Evolutionary conservation across 2,113 vertebrate species (phyloP).

Genomic region (Mesoclemmys tuberculata): DNA sequence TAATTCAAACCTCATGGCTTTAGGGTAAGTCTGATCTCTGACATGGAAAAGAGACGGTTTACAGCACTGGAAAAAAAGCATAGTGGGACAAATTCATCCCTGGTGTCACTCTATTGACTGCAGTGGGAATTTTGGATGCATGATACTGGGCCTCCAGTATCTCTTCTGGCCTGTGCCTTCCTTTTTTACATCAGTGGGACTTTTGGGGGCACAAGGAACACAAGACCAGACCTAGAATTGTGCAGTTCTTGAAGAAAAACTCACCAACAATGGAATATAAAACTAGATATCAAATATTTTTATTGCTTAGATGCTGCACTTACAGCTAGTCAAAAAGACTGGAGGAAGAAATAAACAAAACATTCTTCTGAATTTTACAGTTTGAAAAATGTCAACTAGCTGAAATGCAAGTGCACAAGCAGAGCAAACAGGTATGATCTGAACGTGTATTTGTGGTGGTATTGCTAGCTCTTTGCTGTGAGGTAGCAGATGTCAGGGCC

Average conservation of each 20-base stretch:
- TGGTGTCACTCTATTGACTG: not conserved
- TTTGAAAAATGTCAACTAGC: not conserved
- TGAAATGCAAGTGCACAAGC: not conserved
- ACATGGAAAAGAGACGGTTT: not conserved
- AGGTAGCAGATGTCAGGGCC: not conserved
- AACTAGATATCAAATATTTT: not conserved
- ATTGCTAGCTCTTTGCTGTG: not conserved
- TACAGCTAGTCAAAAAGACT: not conserved
- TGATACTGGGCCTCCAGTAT: not conserved
- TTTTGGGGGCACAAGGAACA: not conserved
- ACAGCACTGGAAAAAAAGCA: not conserved
- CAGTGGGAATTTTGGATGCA: not conserved
- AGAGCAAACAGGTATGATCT: not conserved
- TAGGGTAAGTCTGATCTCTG: not conserved
- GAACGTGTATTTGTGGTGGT: rapidly evolving
- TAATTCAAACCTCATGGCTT: not conserved
- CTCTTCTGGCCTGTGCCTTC: not conserved
- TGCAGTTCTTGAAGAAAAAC: not conserved
- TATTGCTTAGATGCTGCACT: not conserved
- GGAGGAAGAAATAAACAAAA: not conserved
- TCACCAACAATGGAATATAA: not conserved
- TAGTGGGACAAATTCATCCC: not conserved
- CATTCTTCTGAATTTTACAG: not conserved
- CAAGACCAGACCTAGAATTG: not conserved
- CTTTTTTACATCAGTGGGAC: not conserved